Base-by-base conservation (phyloP, 2,113 vertebrate species). In the Paedocypris sp. region DNA sequence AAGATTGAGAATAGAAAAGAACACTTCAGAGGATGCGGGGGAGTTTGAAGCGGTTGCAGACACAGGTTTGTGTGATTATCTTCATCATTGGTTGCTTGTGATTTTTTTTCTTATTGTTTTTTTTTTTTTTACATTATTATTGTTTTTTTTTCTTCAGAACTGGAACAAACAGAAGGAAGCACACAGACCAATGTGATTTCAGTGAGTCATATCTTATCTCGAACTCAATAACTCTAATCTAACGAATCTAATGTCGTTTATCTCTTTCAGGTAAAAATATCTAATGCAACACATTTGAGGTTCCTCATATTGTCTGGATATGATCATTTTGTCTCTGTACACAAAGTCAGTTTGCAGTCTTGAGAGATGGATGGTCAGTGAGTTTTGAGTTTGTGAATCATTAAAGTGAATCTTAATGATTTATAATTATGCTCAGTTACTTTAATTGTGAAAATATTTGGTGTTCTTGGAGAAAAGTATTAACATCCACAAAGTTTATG, bases 251-350 rank as follows among this genome's bases (percentile, higher is more conserved):
- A 46, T 1, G 3, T 6, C 28, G 33, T 65, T 64, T 61, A 62
- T 57, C 31, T 70, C 57, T 64, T 70, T 79, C 85, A 97, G 94
- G 75, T 88, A 51, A 83, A 71, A 57, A 89, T 84, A 61, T 79
- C 73, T 46, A 83, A 74, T 7, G 87, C 87, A 46, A 89, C 82
- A 49, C 87, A 93, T 52, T 74, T 98, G 72, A 87, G 89, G 60
- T 92, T 97, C 76, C 81, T 94, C 70, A 87, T 98, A 77, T 64
- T 83, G 13, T 86, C 89, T 25, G 94, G 83, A 74, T 93, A 89
- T 45, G 91, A 96, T 72, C 89, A 92, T 63, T 96, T 98, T 82
- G 89, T 89, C 8, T 90, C 92, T 9, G 88, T 97, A 71, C 89
- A 94, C 73, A 85, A 77, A 51, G 74, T 97, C 71, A 82, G 80